Evolutionary conservation across 2,113 vertebrate genomes (phyloP), one percentile per base, ranked within the genome.

Genomic region (Tauraco erythrolophus): DNA sequence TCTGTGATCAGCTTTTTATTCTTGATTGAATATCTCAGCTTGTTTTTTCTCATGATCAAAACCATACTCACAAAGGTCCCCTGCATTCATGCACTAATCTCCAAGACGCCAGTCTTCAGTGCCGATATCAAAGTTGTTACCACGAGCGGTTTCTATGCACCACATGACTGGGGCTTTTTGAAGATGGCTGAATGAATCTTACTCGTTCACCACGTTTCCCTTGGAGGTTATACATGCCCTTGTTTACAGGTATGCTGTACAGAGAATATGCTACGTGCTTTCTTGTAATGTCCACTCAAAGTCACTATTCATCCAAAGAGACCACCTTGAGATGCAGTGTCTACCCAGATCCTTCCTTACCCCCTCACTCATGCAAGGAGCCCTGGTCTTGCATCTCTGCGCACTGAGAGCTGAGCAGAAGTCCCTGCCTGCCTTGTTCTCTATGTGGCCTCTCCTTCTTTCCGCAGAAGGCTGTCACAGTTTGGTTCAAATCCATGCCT

Each of bases 41-140:
- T 91, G 17, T 21, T 89, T 87, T 78, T 57, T 56, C 46, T 94
- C 18, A 41, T 56, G 66, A 89, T 93, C 76, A 96, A 97, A 94
- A 72, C n/a, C 33, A 41, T 43, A 35, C 7, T 57, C 58, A 45
- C 61, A 89, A 56, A 88, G 53, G 57, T 89, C 74, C 31, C 58
- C 33, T 37, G 28, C 19, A 23, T 43, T 92, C 46, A 70, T 6
- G 1, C 11, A 62, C 27, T 75, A 39, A 84, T 77, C 81, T 91
- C 84, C 60, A 53, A 80, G 79, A 82, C 0, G 1, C n/a, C 69
- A 69, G 18, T 62, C 74, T 80, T 70, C 35, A 78, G 39, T 76
- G 17, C 25, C 70, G 37, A 27, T 51, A 93, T 88, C 80, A 88
- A 86, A 96, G 48, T 3, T 46, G 35, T 54, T 51, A 69, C 46